A percentile compares a stretch with the other conserved stretches of the same genome.
Evolutionary conservation across 2,113 vertebrate genomes (phyloP).

Genomic region (Solea solea): DNA sequence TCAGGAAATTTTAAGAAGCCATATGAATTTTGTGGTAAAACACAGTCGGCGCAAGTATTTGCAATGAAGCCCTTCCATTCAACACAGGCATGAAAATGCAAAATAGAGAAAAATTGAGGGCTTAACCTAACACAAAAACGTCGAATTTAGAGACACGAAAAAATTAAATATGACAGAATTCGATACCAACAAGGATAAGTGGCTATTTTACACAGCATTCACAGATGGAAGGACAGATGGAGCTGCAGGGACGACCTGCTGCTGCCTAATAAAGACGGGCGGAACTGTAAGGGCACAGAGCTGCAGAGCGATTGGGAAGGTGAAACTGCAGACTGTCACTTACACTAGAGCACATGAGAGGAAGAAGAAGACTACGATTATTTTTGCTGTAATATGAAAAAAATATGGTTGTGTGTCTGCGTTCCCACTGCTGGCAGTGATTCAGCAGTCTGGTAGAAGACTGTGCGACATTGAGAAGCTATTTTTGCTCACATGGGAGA

Average conservation of each 20-base stretch:
- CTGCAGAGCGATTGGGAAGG: conserved; percentile 30
- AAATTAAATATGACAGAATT: not conserved
- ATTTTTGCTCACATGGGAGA: conserved; percentile 26
- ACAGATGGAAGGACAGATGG: conserved; percentile 64
- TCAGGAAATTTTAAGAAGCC: not conserved
- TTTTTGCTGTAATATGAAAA: conserved; percentile 13
- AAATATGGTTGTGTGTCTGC: not conserved
- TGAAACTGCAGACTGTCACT: conserved; percentile 38
- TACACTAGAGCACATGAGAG: conserved; percentile 10
- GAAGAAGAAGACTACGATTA: conserved; percentile 27
- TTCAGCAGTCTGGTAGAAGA: conserved; percentile 56
- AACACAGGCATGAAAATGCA: not conserved
- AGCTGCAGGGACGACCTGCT: conserved; percentile 52
- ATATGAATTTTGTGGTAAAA: not conserved
- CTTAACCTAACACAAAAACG: too few relatives aligned
- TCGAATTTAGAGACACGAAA: conserved; percentile 3
- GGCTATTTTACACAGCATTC: not conserved
- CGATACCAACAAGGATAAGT: not conserved
- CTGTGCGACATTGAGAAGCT: conserved; percentile 52
- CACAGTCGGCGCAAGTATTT: not conserved
- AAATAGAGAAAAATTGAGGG: not conserved
- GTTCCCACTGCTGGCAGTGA: conserved; percentile 56
- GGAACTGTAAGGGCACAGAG: conserved; percentile 36
- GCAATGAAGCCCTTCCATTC: not conserved
- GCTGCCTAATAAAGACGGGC: conserved; percentile 25